Conservation (phyloP, 1,140 invertebrate species). For the Spodoptera litura region DNA sequence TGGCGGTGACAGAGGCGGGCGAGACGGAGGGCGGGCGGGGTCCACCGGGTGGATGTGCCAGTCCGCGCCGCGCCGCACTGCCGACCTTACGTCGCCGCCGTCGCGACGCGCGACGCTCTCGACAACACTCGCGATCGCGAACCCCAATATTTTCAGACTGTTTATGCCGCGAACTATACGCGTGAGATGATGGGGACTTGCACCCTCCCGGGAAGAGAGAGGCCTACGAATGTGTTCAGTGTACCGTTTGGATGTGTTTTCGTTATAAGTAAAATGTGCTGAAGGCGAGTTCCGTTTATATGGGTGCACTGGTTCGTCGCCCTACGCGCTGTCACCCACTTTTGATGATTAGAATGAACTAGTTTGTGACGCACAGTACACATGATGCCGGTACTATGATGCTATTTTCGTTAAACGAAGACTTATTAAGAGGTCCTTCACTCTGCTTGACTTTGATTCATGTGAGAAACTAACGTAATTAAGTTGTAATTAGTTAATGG, state of each 20-base stretch:
- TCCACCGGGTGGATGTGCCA: constrained; percentile 60
- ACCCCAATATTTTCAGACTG: constrained; percentile 53
- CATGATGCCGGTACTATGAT: constrained; percentile 60
- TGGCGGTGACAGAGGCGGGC: constrained; percentile 75
- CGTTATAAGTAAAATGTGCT: constrained; percentile 60
- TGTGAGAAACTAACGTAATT: not conserved
- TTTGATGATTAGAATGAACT: constrained; percentile 71
- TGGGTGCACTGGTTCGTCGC: constrained; percentile 72
- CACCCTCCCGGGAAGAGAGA: constrained; percentile 53
- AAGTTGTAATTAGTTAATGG: constrained; percentile 2
- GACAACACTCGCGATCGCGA: constrained; percentile 58
- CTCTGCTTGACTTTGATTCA: not conserved
- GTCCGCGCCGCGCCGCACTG: constrained; percentile 70
- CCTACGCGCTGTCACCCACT: constrained; percentile 68
- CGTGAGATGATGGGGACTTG: constrained; percentile 57
- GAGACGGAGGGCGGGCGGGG: constrained; percentile 73
- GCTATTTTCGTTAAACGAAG: constrained; percentile 57
- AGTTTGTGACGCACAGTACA: constrained; percentile 55
- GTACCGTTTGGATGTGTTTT: constrained; percentile 67
- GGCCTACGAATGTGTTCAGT: constrained; percentile 65
- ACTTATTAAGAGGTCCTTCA: constrained; percentile 13
- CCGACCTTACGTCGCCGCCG: constrained; percentile 68
- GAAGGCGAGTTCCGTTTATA: constrained; percentile 66
- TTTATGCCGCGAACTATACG: constrained; percentile 54
- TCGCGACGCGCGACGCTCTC: constrained; percentile 35